These are phyloP conservation scores for Tenthredo distinguenda DNA, from an alignment of 2,888 invertebrate genomes.

Conservation along the genomic window DNA sequence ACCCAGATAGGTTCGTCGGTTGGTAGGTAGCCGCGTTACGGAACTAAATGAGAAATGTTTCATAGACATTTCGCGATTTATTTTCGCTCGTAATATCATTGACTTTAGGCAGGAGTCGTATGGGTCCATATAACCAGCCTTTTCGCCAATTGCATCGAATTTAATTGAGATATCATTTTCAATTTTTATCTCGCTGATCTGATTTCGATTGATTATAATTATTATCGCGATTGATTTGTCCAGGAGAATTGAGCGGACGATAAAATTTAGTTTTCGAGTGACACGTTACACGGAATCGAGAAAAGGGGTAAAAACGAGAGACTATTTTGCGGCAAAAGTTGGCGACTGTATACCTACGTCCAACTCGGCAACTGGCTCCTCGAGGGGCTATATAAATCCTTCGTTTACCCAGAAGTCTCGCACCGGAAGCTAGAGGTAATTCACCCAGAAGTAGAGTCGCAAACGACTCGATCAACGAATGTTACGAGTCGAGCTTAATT, in stretches of 20 bases:
- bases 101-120: neutral
- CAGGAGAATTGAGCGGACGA: too few relatives aligned
- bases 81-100: neutral
- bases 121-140: neutral
- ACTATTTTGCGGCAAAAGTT: neutral
- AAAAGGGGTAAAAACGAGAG: neutral
- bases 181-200: too few relatives aligned
- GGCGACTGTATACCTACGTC: neutral
- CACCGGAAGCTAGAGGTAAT: slow-evolving; percentile 21
- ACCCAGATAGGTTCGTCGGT: slow-evolving; percentile 2
- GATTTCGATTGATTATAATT: too few relatives aligned
- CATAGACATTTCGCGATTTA: slow-evolving; percentile 18
- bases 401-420: neutral
- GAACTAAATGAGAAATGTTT: slow-evolving; percentile 19
- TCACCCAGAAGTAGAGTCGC: slow-evolving; percentile 13
- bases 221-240: too few relatives aligned
- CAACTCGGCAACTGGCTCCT: neutral
- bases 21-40: neutral
- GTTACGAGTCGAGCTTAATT: neutral
- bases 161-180: neutral
- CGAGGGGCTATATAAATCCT: slow-evolving; percentile 20
- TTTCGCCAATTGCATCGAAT: neutral
- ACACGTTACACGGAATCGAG: neutral
- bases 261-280: too few relatives aligned
- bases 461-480: neutral